These are phyloP conservation scores for Terrapene triunguis DNA, from an alignment of 2,113 vertebrate genomes.

Conservation along the genomic window DNA sequence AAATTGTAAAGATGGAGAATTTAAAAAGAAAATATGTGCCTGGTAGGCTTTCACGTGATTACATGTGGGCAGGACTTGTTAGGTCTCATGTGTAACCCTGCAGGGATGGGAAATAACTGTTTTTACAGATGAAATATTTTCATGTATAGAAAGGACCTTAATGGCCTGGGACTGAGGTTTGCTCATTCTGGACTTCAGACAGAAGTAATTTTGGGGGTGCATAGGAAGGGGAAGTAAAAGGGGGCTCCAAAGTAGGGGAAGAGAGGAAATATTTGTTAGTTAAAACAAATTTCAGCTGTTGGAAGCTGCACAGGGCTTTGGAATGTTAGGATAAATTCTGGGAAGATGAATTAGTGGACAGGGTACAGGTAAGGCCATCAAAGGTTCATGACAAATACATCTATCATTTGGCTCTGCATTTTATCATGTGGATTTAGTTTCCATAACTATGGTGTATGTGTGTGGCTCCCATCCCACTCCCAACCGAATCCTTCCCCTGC, in stretches of 20 bases:
- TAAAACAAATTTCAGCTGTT: rapidly evolving
- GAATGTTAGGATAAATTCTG: not conserved
- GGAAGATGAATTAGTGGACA: rapidly evolving
- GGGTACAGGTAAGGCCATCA: not conserved
- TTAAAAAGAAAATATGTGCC: not conserved
- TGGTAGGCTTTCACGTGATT: not conserved
- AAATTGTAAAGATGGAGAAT: not conserved
- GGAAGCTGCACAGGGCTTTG: not conserved
- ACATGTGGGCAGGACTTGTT: not conserved
- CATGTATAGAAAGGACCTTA: not conserved
- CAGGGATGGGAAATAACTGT: not conserved
- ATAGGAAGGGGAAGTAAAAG: not conserved
- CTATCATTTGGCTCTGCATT: not conserved
- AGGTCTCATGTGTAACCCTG: not conserved
- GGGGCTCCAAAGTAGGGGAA: not conserved
- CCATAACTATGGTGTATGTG: rapidly evolving
- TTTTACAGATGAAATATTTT: rapidly evolving
- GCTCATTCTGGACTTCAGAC: not conserved
- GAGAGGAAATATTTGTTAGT: not conserved
- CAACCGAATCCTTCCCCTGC: not conserved
- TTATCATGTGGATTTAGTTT: not conserved
- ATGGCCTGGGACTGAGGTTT: not conserved
- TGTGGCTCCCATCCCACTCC: not conserved
- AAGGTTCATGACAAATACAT: rapidly evolving
- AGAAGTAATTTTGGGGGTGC: not conserved